Conservation (phyloP, 2,888 invertebrate species). For the Buathra laborator region DNA sequence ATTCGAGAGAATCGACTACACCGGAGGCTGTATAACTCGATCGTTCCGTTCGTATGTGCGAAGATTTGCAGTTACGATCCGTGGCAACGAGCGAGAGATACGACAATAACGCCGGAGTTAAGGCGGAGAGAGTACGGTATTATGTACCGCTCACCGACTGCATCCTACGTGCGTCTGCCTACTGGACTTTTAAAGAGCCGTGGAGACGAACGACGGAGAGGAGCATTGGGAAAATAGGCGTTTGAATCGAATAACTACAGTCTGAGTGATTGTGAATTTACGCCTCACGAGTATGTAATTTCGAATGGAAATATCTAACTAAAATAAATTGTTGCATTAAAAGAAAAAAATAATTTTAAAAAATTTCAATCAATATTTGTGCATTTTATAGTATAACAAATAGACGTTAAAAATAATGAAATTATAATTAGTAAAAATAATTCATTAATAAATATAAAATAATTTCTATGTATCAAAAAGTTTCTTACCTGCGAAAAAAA, state of each 20-base stretch:
- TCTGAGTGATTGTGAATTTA: slow-evolving; percentile 31
- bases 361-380: slow-evolving; percentile 30
- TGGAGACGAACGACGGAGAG: slow-evolving; percentile 11
- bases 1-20: slow-evolving; percentile 38
- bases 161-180: slow-evolving; percentile 16
- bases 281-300: slow-evolving; percentile 31
- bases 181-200: slow-evolving; percentile 2
- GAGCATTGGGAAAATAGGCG: not conserved
- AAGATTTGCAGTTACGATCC: slow-evolving; percentile 61
- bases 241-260: not conserved
- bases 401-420: too few relatives aligned
- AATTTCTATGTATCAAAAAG: too few relatives aligned
- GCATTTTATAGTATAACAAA: too few relatives aligned
- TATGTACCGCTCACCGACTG: slow-evolving; percentile 6
- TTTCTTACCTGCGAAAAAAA: too few relatives aligned
- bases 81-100: slow-evolving; percentile 17
- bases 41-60: slow-evolving; percentile 45
- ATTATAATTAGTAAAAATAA: too few relatives aligned
- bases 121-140: not conserved
- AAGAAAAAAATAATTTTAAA: not conserved
- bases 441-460: too few relatives aligned
- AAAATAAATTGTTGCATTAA: not conserved
- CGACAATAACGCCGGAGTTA: slow-evolving; percentile 19
- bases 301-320: not conserved
- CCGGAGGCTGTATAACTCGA: slow-evolving; percentile 52